Evolutionary conservation across 2,113 vertebrate species (phyloP).

Genomic region (Hypanus sabinus): DNA sequence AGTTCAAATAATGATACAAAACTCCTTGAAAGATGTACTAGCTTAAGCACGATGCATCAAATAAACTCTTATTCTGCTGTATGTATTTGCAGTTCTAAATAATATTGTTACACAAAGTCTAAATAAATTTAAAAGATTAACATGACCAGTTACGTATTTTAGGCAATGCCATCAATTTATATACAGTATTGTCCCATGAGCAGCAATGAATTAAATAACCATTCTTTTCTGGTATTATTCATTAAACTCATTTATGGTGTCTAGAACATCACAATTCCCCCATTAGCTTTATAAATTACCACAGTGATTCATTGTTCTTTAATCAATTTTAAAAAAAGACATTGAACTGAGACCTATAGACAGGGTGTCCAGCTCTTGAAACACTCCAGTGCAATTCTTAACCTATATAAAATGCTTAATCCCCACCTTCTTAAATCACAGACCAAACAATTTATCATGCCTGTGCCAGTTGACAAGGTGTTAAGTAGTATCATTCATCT

Average conservation of each 20-base stretch:
- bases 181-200: background rate
- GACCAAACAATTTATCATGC: too few relatives aligned
- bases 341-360: background rate
- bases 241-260: background rate
- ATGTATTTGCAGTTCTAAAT: too few relatives aligned
- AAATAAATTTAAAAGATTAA: background rate
- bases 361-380: background rate
- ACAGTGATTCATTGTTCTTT: background rate
- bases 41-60: too few relatives aligned
- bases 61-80: too few relatives aligned
- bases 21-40: too few relatives aligned
- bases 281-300: background rate
- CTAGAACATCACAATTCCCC: background rate
- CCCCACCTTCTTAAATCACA: background rate
- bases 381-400: background rate
- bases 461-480: too few relatives aligned
- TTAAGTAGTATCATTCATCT: too few relatives aligned
- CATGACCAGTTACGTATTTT: background rate
- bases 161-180: background rate
- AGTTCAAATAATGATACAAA: too few relatives aligned
- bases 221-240: background rate
- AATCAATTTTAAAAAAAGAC: background rate
- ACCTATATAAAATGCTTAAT: background rate
- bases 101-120: too few relatives aligned
- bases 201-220: background rate